Evolutionary conservation across 64 coral and sea anemone genomes (phyloP).

Genomic region (Actinia equina): DNA sequence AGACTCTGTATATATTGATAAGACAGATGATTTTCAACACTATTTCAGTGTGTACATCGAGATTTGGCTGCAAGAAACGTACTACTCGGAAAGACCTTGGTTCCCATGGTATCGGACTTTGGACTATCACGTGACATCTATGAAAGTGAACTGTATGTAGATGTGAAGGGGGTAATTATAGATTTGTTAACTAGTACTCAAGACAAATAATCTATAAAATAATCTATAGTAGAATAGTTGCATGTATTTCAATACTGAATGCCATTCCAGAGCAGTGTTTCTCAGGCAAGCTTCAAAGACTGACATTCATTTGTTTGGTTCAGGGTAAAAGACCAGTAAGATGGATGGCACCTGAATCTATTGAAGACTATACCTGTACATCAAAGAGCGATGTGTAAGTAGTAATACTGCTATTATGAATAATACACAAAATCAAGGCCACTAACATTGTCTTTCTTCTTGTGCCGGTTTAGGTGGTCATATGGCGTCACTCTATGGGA

Average conservation of each 20-base stretch:
- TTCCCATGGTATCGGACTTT: conserved; percentile 67
- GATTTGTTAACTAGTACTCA: too few species aligned
- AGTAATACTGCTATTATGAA: not conserved
- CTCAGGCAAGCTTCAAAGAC: too few species aligned
- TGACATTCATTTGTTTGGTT: not conserved
- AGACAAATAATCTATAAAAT: too few species aligned
- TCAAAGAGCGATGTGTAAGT: conserved; percentile 64
- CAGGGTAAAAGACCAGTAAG: conserved; percentile 63
- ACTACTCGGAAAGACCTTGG: conserved; percentile 36
- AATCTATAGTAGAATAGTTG: not conserved
- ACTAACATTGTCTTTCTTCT: not conserved
- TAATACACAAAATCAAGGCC: too few species aligned
- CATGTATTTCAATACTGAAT: too few species aligned
- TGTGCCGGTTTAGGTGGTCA: conserved; percentile 9
- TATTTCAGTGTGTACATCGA: conserved; percentile 50
- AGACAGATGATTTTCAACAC: not conserved
- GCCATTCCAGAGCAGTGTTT: too few species aligned
- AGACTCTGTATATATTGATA: too few species aligned
- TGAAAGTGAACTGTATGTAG: conserved; percentile 55
- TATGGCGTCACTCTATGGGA: conserved; percentile 43
- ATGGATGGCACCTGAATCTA: conserved; percentile 66
- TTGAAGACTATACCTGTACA: conserved; percentile 55
- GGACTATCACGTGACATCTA: conserved; percentile 67
- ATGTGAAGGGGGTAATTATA: conserved; percentile 33
- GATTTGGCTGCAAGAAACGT: conserved; percentile 63